Evolutionary conservation across 2,797 vertebrate genomes (phyloP).

Genomic region (Astyanax mexicanus): DNA sequence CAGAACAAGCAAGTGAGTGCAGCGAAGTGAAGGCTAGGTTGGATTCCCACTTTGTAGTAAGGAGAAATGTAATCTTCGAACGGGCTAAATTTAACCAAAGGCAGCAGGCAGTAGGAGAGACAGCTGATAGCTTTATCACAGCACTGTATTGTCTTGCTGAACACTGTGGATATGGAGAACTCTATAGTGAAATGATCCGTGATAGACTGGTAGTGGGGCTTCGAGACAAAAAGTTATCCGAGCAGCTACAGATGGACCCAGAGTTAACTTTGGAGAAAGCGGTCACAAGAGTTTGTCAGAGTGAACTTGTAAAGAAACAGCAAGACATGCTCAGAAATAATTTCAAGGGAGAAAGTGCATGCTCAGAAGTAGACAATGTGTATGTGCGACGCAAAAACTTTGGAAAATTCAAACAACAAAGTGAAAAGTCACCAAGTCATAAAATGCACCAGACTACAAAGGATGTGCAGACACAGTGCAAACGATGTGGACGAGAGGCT

Average conservation of each 20-base stretch:
- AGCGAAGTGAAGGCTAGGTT: neutral
- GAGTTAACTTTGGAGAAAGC: constrained; percentile 24
- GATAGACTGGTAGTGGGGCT: constrained; percentile 14
- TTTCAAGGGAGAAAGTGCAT: constrained; percentile 18
- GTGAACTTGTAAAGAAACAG: constrained; percentile 11
- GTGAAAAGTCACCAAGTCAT: neutral
- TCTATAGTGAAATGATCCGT: constrained; percentile 2
- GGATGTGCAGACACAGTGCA: too few species aligned
- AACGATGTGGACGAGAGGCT: too few species aligned
- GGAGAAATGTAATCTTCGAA: constrained; percentile 22
- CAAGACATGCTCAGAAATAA: constrained; percentile 19
- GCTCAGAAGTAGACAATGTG: constrained; percentile 5
- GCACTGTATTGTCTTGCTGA: too few species aligned
- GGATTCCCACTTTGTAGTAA: constrained; percentile 2
- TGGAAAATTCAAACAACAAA: neutral
- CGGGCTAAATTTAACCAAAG: constrained; percentile 15
- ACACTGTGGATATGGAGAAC: neutral
- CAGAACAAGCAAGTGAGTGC: neutral
- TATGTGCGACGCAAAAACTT: neutral
- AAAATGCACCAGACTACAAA: neutral
- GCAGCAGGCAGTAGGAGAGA: constrained; percentile 15
- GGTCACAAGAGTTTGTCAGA: neutral
- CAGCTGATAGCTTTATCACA: constrained; percentile 16
- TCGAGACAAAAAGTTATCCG: constrained; percentile 6
- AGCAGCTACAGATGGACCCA: too few species aligned